phyloP scores from a whole-genome alignment of 2,113 vertebrate species.

The Microtus pennsylvanicus region DNA sequence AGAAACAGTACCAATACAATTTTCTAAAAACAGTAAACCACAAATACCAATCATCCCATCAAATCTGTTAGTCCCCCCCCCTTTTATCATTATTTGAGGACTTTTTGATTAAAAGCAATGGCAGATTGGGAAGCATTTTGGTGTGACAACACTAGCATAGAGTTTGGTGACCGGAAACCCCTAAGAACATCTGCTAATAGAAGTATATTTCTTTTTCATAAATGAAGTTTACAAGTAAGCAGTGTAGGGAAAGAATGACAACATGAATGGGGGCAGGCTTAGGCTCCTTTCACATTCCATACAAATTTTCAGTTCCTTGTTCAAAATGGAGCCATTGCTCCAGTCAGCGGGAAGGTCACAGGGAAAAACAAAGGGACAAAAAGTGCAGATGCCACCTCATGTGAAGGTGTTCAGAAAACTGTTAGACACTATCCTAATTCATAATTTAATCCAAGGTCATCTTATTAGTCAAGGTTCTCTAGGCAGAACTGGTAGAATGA shows the following conservation, averaged over 20 bases:
- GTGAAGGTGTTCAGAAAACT: not conserved
- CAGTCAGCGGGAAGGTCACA: not conserved
- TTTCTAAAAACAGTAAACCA: too few relatives aligned
- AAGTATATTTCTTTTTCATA: not conserved
- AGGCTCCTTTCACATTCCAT: not conserved
- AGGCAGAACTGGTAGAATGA: not conserved
- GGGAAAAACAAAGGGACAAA: not conserved
- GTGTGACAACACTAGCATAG: not conserved
- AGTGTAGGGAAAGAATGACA: not conserved
- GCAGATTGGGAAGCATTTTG: not conserved
- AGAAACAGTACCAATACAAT: too few relatives aligned
- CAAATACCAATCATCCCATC: too few relatives aligned
- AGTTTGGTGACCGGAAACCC: not conserved
- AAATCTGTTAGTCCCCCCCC: too few relatives aligned
- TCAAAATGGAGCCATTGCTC: not conserved
- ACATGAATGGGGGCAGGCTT: not conserved
- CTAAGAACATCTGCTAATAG: not conserved
- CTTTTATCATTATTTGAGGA: not conserved
- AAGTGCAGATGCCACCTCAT: not conserved
- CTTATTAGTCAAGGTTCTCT: not conserved
- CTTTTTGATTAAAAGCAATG: not conserved
- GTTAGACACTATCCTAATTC: not conserved
- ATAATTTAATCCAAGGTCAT: not conserved
- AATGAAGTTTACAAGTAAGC: not conserved
- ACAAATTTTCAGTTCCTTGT: not conserved